phyloP scores from a whole-genome alignment of 2,888 invertebrate genomes.

The Mythimna impura region DNA sequence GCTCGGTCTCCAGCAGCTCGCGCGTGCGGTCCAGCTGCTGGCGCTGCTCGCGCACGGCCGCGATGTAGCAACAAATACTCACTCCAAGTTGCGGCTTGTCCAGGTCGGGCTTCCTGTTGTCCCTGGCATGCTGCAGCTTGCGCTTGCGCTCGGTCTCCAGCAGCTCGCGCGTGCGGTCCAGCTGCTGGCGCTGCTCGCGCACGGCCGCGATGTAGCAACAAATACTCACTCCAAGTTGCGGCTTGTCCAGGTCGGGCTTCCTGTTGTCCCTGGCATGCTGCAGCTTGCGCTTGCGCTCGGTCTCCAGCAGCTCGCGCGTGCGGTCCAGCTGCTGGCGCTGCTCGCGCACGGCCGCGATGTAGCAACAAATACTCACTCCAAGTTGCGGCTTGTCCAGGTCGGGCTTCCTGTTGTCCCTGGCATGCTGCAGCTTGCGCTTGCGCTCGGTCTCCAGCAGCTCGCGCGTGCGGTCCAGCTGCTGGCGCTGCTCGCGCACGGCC shows the following conservation, averaged over 20 bases:
- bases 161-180: slow-evolving; percentile 86
- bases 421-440: slow-evolving; percentile 86
- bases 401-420: slow-evolving; percentile 85
- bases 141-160: slow-evolving; percentile 88
- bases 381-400: slow-evolving; percentile 63
- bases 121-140: slow-evolving; percentile 87
- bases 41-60: slow-evolving; percentile 85
- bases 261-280: slow-evolving; percentile 86
- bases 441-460: slow-evolving; percentile 87
- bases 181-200: slow-evolving; percentile 82
- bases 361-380: slow-evolving; percentile 12
- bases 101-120: slow-evolving; percentile 79
- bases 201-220: slow-evolving; percentile 89
- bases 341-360: slow-evolving; percentile 86
- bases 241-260: slow-evolving; percentile 74
- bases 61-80: slow-evolving; percentile 78
- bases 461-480: slow-evolving; percentile 85
- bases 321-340: slow-evolving; percentile 86
- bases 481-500: slow-evolving; percentile 84
- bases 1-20: slow-evolving; percentile 86
- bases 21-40: slow-evolving; percentile 85
- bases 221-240: slow-evolving; percentile 32
- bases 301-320: slow-evolving; percentile 85
- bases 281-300: slow-evolving; percentile 87
- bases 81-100: slow-evolving; percentile 63